A percentile compares a stretch with the other conserved stretches of the same genome.
Conservation (phyloP, 2,113 vertebrate species). For the Plectropomus leopardus region DNA sequence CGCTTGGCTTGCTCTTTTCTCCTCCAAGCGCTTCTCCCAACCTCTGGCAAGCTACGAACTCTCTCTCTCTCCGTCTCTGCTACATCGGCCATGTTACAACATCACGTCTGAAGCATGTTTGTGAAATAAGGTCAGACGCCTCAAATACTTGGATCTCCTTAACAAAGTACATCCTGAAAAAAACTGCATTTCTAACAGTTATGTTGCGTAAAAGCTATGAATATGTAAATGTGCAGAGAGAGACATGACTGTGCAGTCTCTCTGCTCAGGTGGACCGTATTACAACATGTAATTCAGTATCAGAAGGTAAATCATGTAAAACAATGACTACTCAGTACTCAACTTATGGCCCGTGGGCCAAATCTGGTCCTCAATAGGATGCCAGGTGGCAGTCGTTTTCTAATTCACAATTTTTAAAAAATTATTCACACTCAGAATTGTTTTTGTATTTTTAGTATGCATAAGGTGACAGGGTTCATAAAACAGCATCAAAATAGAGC, state of each 20-base stretch:
- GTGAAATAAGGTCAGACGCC: not conserved
- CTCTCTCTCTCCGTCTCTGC: not conserved
- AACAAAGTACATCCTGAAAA: not conserved
- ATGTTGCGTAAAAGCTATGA: not conserved
- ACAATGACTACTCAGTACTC: no score
- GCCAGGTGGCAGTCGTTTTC: no score
- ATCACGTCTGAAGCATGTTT: conserved; percentile 10
- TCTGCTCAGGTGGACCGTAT: not conserved
- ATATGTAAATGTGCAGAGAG: not conserved
- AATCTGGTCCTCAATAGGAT: no score
- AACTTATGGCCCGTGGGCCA: no score
- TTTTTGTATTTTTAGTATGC: no score
- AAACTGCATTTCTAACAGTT: no score
- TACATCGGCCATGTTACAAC: not conserved
- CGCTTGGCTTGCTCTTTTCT: conserved; percentile 56
- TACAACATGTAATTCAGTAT: no score
- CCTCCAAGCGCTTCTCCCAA: conserved; percentile 43
- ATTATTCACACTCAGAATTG: no score
- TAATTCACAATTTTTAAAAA: no score
- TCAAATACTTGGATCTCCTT: not conserved
- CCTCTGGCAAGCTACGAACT: conserved; percentile 31
- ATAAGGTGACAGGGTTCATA: no score
- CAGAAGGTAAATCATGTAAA: not conserved
- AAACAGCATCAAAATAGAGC: no score
- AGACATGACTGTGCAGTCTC: no score